Percentiles rank a stretch among this genome's conserved stretches.
Evolutionary conservation across 1,140 invertebrate genomes (phyloP).

Genomic region (Orussus abietinus): DNA sequence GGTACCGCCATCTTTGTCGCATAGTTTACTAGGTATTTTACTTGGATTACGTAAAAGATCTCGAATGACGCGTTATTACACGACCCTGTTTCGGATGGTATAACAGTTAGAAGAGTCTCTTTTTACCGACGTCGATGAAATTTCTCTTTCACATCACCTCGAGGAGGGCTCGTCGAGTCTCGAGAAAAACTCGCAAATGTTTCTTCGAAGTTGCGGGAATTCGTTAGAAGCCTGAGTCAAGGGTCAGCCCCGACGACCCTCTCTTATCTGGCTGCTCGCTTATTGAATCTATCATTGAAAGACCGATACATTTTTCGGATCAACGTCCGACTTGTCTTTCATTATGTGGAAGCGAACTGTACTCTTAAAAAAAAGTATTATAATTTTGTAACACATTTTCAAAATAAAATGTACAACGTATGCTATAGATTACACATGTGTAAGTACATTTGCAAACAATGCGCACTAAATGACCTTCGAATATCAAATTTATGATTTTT

Average conservation of each 20-base stretch:
- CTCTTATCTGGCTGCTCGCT: constrained; percentile 23
- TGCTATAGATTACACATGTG: not conserved
- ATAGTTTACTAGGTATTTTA: too few species aligned
- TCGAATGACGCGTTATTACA: too few species aligned
- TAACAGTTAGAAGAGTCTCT: not conserved
- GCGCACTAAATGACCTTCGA: too few species aligned
- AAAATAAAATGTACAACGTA: not conserved
- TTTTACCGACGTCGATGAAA: constrained; percentile 6
- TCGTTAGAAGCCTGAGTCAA: constrained; percentile 14
- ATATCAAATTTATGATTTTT: too few species aligned
- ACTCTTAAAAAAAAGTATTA: constrained; percentile 12
- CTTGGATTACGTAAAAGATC: too few species aligned
- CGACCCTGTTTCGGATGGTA: too few species aligned
- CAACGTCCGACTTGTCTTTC: constrained; percentile 6
- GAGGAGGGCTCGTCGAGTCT: constrained; percentile 1
- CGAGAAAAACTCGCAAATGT: not conserved
- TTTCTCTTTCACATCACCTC: constrained; percentile 3
- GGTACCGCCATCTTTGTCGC: too few species aligned
- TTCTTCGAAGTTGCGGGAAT: constrained; percentile 10
- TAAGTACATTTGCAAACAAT: too few species aligned
- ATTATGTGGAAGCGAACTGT: not conserved
- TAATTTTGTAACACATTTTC: not conserved
- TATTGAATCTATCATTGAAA: constrained; percentile 25
- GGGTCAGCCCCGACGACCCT: constrained; percentile 32
- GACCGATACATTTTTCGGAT: constrained; percentile 8